Conservation (phyloP, 2,113 vertebrate species). For the Poicephalus gulielmi region DNA sequence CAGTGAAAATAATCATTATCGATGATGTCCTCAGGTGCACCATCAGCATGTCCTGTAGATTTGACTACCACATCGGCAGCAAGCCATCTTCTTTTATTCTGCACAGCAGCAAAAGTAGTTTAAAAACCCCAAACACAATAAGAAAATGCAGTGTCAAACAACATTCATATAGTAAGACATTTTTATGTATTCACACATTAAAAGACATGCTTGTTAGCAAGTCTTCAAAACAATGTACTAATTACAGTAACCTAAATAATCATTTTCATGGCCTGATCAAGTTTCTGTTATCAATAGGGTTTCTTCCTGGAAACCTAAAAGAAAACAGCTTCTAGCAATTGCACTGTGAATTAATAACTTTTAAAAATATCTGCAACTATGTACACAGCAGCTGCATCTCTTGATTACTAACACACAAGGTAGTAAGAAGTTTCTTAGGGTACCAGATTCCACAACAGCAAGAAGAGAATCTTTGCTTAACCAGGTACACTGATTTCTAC, state of each 20-base stretch:
- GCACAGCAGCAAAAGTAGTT: not conserved
- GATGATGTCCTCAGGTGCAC: not conserved
- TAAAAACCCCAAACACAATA: not conserved
- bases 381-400: not conserved
- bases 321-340: not conserved
- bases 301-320: not conserved
- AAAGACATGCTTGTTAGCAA: not conserved
- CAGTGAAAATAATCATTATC: not conserved
- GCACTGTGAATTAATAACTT: not conserved
- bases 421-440: not conserved
- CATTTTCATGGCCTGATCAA: not conserved
- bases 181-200: not conserved
- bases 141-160: not conserved
- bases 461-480: not conserved
- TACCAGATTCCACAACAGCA: not conserved
- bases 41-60: not conserved
- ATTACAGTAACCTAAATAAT: not conserved
- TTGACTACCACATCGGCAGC: not conserved
- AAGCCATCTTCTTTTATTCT: not conserved
- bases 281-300: not conserved
- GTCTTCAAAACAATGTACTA: rapidly evolving
- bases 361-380: not conserved
- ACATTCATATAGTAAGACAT: not conserved
- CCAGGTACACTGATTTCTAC: not conserved
- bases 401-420: not conserved